Base-by-base conservation (phyloP, 1,140 invertebrate species). In the Diachasmimorpha longicaudata region DNA sequence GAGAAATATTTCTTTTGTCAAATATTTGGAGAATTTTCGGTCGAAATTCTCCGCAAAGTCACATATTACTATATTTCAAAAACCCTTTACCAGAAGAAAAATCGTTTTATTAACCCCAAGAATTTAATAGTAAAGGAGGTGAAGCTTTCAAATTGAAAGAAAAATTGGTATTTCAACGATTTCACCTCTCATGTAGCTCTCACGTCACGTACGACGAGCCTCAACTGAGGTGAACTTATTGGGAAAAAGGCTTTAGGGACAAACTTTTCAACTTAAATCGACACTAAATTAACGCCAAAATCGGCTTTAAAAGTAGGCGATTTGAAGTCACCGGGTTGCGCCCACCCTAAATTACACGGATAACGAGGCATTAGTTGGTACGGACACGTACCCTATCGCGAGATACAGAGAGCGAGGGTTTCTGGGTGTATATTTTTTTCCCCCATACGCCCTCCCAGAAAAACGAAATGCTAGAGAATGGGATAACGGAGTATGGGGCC, bases 361-460 rank as follows among this genome's bases (percentile, higher is more conserved):
- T 78, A 78, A 78, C 72, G 73, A 75, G 77, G 75, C 76, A 77
- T 77, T 77, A 72, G 76, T 72, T 69, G 69, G 44, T 36, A 72
- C 77, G 39, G 69, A 75, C 73, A 72, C 77, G 73, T 72, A 68
- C 36, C 66, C 72, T 31, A 68, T 67, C 75, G 70, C 63, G 70
- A 72, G 70, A 72, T 77, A 77, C 75, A 76, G 75, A 36, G 73
- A 68, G 70, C 37, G 55, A 76, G 55, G 46, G 36, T 39, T 23
- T 25, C 68, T 16, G 52, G 14, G 36, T n/a, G n/a, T 63, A 25
- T 42, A 42, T 63, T 63, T 31, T 63, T 31, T 31, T 63, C 21
- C 23, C 31, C 13, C 23, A 23, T 55, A 31, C 42, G 10, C 55
- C 16, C 16, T 52, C 21, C 42, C 36, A 58, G 25, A 19, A 55